A percentile compares a stretch with the other conserved stretches of the same genome.
phyloP scores from a whole-genome alignment of 2,888 invertebrate species.

The Odontocolon sp. region DNA sequence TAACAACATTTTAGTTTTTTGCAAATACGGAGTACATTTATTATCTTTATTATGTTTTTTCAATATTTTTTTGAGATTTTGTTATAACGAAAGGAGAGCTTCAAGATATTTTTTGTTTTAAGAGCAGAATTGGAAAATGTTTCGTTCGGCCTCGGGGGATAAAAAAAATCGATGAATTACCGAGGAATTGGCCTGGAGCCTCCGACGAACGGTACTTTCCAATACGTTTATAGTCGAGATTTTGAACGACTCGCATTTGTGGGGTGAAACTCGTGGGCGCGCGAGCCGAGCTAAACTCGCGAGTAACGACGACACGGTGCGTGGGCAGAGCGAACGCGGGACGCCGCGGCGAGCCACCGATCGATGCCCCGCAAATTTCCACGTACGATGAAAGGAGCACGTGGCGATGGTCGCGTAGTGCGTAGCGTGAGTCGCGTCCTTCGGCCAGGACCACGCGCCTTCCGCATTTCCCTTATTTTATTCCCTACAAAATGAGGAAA shows the following conservation, averaged over 20 bases:
- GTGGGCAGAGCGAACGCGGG: constrained; percentile 52
- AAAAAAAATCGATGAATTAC: constrained; percentile 12
- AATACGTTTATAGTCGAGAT: constrained; percentile 42
- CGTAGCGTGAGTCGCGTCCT: constrained; percentile 57
- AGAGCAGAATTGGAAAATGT: not conserved
- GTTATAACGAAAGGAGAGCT: not conserved
- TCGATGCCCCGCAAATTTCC: constrained; percentile 76
- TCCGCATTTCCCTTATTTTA: constrained; percentile 6
- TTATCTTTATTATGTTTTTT: not conserved
- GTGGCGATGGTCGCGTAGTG: constrained; percentile 63
- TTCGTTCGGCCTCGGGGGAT: not conserved
- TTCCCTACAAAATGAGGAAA: no score
- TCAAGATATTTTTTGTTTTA: not conserved
- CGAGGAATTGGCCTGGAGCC: constrained; percentile 8
- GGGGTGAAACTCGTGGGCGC: constrained; percentile 53
- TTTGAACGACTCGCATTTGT: constrained; percentile 51
- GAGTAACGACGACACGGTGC: constrained; percentile 46
- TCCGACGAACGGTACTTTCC: constrained; percentile 27
- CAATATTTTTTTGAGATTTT: not conserved
- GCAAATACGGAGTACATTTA: not conserved
- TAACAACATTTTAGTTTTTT: constrained; percentile 8
- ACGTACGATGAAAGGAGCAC: constrained; percentile 68
- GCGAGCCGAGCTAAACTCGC: constrained; percentile 59
- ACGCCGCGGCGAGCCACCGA: constrained; percentile 66
- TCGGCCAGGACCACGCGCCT: constrained; percentile 55